These are phyloP conservation scores for Bombus impatiens DNA, from an alignment of 1,140 invertebrate genomes.

Conservation along the genomic window DNA sequence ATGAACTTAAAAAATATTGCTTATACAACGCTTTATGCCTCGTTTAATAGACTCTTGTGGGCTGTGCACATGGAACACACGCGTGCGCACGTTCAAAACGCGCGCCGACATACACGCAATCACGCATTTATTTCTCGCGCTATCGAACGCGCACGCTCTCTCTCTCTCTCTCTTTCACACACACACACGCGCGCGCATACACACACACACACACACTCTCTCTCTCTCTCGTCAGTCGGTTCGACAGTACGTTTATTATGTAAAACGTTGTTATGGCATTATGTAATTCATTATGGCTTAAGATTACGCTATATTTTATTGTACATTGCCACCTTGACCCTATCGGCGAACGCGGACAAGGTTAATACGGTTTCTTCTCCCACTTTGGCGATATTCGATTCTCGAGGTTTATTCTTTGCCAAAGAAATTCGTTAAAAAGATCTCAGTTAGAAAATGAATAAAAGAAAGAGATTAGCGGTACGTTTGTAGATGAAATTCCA, in stretches of 20 bases:
- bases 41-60: constrained; percentile 74
- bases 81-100: constrained; percentile 19
- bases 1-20: constrained; percentile 77
- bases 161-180: background rate
- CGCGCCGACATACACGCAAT: constrained; percentile 22
- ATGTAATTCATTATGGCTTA: constrained; percentile 82
- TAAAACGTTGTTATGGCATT: constrained; percentile 80
- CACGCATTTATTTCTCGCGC: constrained; percentile 36
- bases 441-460: too few relatives aligned
- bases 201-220: background rate
- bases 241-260: constrained; percentile 73
- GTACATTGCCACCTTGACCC: constrained; percentile 76
- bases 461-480: too few relatives aligned
- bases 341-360: constrained; percentile 41
- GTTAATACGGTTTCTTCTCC: constrained; percentile 32
- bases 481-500: too few relatives aligned
- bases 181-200: too few relatives aligned
- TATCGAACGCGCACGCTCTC: constrained; percentile 20
- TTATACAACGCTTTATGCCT: constrained; percentile 65
- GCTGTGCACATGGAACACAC: constrained; percentile 57
- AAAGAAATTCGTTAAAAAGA: background rate
- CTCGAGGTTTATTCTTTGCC: background rate
- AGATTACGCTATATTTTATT: constrained; percentile 75
- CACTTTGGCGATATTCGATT: constrained; percentile 7
- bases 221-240: constrained; percentile 69